phyloP scores from a whole-genome alignment of 1,140 invertebrate species.

The Drosophila kepulauana region DNA sequence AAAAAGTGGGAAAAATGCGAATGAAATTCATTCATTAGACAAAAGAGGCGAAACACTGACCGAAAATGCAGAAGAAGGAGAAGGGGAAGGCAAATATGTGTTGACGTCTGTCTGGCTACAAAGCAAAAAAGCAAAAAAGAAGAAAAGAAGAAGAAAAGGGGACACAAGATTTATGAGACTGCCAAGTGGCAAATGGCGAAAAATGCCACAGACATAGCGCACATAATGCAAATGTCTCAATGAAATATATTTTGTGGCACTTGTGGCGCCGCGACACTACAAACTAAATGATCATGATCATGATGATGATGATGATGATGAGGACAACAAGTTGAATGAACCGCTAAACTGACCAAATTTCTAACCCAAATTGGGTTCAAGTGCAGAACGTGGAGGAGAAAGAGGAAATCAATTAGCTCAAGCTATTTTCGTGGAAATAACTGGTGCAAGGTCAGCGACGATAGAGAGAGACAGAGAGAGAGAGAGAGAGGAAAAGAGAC shows the following conservation, averaged over 20 bases:
- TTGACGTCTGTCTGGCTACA: constrained; percentile 29
- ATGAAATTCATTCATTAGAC: constrained; percentile 40
- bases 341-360: constrained; percentile 33
- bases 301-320: constrained; percentile 3
- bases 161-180: constrained; percentile 51
- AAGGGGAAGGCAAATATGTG: constrained; percentile 11
- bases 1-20: constrained; percentile 10
- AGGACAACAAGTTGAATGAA: constrained; percentile 70
- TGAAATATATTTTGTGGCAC: constrained; percentile 69
- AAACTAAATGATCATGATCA: constrained; percentile 2
- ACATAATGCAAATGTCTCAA: constrained; percentile 69
- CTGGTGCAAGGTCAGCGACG: not conserved
- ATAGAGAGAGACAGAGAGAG: not conserved
- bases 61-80: not conserved
- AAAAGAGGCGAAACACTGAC: not conserved
- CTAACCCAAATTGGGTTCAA: constrained; percentile 27
- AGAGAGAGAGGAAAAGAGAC: not conserved
- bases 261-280: constrained; percentile 46
- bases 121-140: not conserved
- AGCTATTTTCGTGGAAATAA: not conserved
- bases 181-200: constrained; percentile 49
- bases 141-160: not conserved
- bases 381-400: constrained; percentile 13
- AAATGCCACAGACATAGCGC: constrained; percentile 10
- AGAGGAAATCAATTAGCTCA: constrained; percentile 9